Base-by-base conservation (phyloP, 2,113 vertebrate species). In the Emydura subglobosa region DNA sequence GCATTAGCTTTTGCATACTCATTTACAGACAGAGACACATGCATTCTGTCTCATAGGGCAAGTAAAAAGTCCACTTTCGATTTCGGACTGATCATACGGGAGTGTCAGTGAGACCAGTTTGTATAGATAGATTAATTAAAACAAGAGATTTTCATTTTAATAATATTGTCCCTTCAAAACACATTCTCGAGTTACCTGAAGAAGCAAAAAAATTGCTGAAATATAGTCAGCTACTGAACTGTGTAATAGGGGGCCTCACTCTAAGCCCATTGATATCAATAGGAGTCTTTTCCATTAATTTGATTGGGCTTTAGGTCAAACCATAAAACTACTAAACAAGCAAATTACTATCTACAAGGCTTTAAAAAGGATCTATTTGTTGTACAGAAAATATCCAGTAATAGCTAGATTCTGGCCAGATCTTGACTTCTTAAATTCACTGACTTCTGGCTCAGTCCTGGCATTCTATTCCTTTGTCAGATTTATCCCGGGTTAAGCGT, bases 321-420 rank as follows among this genome's bases (percentile, higher is more conserved):
- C 5, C 72, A 11, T 85, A 76, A 88, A 83, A 90, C 93, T 95
- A 79, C 92, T 96, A 94, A 92, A 86, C 74, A 86, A 85, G 88
- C 88, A 96, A 84, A 92, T 96, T 94, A 96, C 91, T 95, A 93
- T 84, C 83, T 85, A 92, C 54, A 91, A 95, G 87, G 51, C 82
- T 95, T 97, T 90, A 94, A 65, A 95, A 96, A 96, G 22, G 89
- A 89, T 87, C n/a, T 39, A 59, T 93, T 96, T 96, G 50, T 97
- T 92, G 59, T 90, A 17, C 54, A 92, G 95, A 31, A 86, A 95
- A 86, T 83, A 55, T 44, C 81, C 81, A 92, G 21, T 93, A 93
- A 85, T 94, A 94, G 91, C 81, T 54, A 90, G 79, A 85, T 87
- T 87, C 42, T 85, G 83, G 61, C 85, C 79, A 92, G 57, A 74